Evolutionary conservation across 2,113 vertebrate species (phyloP).

Genomic region (Marmota monax): DNA sequence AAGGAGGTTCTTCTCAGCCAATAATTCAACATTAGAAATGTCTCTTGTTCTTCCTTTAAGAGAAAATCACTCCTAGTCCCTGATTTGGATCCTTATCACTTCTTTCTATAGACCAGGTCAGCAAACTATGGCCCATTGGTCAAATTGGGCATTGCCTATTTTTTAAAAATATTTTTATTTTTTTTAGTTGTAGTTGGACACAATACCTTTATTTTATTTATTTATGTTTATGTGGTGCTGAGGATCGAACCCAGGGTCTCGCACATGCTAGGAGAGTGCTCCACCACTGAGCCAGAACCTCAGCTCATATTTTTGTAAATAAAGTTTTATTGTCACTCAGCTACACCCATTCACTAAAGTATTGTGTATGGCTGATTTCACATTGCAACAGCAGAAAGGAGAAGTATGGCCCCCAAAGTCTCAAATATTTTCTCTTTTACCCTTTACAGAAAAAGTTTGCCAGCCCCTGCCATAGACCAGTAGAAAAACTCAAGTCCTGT

Average conservation of each 20-base stretch:
- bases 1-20: neutral
- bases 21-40: neutral
- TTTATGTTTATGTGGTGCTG: no score
- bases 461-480: neutral
- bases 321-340: conserved; percentile 29
- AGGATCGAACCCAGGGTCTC: no score
- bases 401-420: neutral
- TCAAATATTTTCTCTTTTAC: neutral
- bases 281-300: no score
- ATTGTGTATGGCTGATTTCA: neutral
- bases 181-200: no score
- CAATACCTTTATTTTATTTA: no score
- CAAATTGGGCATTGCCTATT: neutral
- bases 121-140: neutral
- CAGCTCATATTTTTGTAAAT: neutral
- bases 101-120: neutral
- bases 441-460: neutral
- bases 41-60: conserved; percentile 26
- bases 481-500: conserved; percentile 24
- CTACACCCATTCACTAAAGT: neutral
- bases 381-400: neutral
- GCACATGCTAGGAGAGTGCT: no score
- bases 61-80: neutral
- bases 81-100: conserved; percentile 9
- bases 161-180: neutral